phyloP scores from a whole-genome alignment of 2,797 vertebrate genomes.

The Acipenser transmontanus region DNA sequence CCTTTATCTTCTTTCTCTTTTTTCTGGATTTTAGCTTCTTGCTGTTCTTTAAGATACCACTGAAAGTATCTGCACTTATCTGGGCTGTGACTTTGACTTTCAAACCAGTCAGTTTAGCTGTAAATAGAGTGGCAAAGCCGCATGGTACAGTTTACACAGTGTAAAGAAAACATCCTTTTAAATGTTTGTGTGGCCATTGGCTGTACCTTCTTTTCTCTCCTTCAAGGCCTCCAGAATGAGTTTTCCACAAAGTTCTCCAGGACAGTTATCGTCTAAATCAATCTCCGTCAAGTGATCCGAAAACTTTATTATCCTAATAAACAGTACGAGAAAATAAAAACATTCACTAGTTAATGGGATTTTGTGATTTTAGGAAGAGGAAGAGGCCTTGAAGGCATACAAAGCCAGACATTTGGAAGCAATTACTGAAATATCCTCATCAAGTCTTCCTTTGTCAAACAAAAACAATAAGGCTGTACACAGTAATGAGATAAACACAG shows the following conservation, averaged over 20 bases:
- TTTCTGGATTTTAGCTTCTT: slow-evolving; percentile 29
- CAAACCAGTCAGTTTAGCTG: slow-evolving; percentile 40
- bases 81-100: slow-evolving; percentile 47
- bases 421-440: no score
- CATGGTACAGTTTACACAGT: no score
- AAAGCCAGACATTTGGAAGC: no score
- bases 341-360: no score
- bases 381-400: no score
- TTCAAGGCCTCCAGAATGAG: slow-evolving; percentile 35
- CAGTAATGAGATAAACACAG: no score
- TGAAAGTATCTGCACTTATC: slow-evolving; percentile 50
- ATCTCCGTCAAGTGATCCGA: slow-evolving; percentile 43
- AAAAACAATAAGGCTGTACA: no score
- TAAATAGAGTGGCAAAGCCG: slow-evolving; percentile 3
- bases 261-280: slow-evolving; percentile 40
- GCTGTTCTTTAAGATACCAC: slow-evolving; percentile 41
- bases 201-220: slow-evolving; percentile 36
- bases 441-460: no score
- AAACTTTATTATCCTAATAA: slow-evolving; percentile 39
- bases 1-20: slow-evolving; percentile 26
- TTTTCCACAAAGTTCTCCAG: slow-evolving; percentile 30
- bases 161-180: no score
- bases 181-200: no score
- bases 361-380: no score
- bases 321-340: slow-evolving; percentile 12